A percentile compares a stretch with the other conserved stretches of the same genome.
Evolutionary conservation across 2,888 invertebrate species (phyloP).

Genomic region (Orthonevra nobilis): DNA sequence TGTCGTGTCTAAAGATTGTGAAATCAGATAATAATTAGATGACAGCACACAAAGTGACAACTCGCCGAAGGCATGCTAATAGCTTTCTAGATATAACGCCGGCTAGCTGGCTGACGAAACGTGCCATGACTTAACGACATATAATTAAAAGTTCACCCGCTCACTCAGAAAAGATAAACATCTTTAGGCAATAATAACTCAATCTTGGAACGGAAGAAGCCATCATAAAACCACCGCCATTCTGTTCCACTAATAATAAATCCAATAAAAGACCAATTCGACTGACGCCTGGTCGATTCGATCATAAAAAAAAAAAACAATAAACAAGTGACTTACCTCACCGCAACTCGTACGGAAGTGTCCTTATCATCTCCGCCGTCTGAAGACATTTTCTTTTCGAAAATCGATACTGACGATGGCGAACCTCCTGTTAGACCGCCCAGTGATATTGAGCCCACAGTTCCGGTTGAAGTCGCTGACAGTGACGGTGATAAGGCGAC

Average conservation of each 20-base stretch:
- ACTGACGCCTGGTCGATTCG: no score
- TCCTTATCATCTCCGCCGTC: slow-evolving; percentile 67
- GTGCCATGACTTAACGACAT: slow-evolving; percentile 13
- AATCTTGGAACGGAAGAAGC: slow-evolving; percentile 19
- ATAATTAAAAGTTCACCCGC: slow-evolving; percentile 10
- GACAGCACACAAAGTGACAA: not conserved
- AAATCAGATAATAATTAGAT: no score
- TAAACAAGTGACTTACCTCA: slow-evolving; percentile 46
- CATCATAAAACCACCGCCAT: slow-evolving; percentile 9
- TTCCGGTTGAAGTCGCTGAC: slow-evolving; percentile 45
- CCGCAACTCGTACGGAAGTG: slow-evolving; percentile 65
- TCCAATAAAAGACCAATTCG: no score
- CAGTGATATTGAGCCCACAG: slow-evolving; percentile 35
- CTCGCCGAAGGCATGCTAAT: not conserved
- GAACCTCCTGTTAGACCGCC: slow-evolving; percentile 40
- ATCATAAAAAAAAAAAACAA: not conserved
- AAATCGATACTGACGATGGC: slow-evolving; percentile 45
- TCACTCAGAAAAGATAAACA: not conserved
- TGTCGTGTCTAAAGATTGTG: no score
- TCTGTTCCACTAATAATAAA: no score
- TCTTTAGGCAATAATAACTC: not conserved
- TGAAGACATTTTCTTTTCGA: slow-evolving; percentile 65
- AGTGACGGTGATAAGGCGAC: slow-evolving; percentile 54
- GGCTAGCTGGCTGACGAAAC: not conserved
- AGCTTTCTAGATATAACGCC: not conserved